These are phyloP conservation scores for Drosophila monieri DNA, from an alignment of 2,888 invertebrate genomes.

Conservation along the genomic window DNA sequence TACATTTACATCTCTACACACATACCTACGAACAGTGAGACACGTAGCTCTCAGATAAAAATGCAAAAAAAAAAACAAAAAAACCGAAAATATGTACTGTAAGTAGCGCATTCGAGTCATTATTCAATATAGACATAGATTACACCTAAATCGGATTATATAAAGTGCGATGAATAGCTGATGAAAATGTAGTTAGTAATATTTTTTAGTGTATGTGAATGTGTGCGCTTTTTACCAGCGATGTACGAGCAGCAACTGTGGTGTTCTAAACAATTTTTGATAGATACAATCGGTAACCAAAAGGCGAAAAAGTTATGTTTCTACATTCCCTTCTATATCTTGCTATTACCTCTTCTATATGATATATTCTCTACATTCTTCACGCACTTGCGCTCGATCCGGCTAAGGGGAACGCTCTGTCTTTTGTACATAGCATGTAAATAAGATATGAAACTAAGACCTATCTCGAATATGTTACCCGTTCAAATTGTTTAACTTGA, in stretches of 20 bases:
- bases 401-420: conserved; percentile 46
- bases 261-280: conserved; percentile 71
- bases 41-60: background rate
- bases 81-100: conserved; percentile 11
- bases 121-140: conserved; percentile 33
- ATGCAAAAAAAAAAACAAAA: background rate
- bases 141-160: conserved; percentile 29
- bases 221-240: conserved; percentile 73
- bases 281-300: conserved; percentile 54
- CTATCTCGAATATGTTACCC: conserved; percentile 37
- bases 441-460: conserved; percentile 42
- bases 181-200: conserved; percentile 69
- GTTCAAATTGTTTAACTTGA: conserved; percentile 19
- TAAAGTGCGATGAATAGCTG: conserved; percentile 41
- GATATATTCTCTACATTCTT: conserved; percentile 32
- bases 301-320: conserved; percentile 29
- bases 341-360: conserved; percentile 10
- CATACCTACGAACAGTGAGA: conserved; percentile 10
- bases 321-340: conserved; percentile 14
- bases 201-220: conserved; percentile 59
- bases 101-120: conserved; percentile 44
- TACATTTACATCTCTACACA: conserved; percentile 37
- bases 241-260: conserved; percentile 73
- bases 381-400: conserved; percentile 62
- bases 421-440: conserved; percentile 72